Evolutionary conservation across 92 coral and sea anemone genomes (phyloP).

Genomic region (Phenganax stokvisi): DNA sequence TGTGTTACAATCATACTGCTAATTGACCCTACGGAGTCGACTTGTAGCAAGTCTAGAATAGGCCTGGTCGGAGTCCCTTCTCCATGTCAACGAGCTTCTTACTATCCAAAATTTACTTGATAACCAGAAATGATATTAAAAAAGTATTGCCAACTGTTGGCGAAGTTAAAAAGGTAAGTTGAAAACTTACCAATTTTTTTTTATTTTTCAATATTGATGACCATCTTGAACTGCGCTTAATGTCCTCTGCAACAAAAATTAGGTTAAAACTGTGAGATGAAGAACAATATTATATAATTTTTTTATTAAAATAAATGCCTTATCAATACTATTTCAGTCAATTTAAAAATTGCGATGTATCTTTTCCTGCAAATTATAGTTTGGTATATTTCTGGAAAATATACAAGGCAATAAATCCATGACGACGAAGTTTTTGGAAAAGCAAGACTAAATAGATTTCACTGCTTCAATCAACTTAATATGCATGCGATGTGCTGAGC

Average conservation of each 20-base stretch:
- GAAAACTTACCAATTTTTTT: constrained; percentile 71
- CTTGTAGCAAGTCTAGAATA: no score
- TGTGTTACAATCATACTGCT: no score
- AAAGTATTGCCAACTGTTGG: neutral
- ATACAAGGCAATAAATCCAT: no score
- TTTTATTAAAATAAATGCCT: neutral
- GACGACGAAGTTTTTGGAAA: no score
- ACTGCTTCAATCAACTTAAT: neutral
- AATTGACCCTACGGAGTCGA: no score
- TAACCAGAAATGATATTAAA: neutral
- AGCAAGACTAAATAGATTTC: no score
- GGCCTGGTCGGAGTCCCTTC: no score
- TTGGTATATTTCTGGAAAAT: no score
- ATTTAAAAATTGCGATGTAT: no score
- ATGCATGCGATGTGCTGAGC: neutral
- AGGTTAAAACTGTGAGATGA: neutral
- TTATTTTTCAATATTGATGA: constrained; percentile 74
- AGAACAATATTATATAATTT: neutral
- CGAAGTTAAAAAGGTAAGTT: neutral
- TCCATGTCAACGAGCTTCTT: no score
- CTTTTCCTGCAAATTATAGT: no score
- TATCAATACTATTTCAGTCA: no score
- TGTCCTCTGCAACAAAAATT: constrained; percentile 48
- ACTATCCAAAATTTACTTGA: neutral
- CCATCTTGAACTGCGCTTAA: constrained; percentile 86